Evolutionary conservation across 2,113 vertebrate species (phyloP), one percentile per base, ranked within the genome.

Genomic region (Xenotilapia caudafasciata): DNA sequence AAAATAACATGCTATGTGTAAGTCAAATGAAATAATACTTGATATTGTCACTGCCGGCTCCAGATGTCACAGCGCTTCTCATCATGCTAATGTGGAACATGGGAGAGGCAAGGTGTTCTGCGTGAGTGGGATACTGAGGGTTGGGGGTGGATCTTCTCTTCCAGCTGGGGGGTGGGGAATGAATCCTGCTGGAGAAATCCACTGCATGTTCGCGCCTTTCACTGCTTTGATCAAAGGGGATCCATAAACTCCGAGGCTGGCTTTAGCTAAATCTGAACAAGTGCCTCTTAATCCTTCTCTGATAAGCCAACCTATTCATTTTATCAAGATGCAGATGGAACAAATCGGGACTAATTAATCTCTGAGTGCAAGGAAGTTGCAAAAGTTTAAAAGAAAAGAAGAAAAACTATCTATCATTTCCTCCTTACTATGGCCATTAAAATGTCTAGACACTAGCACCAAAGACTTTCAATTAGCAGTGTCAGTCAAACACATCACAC

Each of bases 181-280:
- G 83, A 93, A 92, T 93, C 80, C 86, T 87, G 84, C 80, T 70
- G 58, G 83, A 38, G 70, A 89, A 92, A 94, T 88, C 89, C 58
- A 80, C 70, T 42, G 81, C 75, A 45, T 85, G 90, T 89, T 88
- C 83, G 7, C 3, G 79, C 33, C 68, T 87, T 60, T 86, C 33
- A 79, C 88, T 35, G 82, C 94, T 96, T 93, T 95, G 94, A 96
- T 95, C 92, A 84, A 73, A 77, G 85, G 38, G 75, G 83, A 92
- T 94, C 92, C 89, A 90, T 86, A 92, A 92, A 90, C 56, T 90
- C 58, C 1, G 10, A 55, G 55, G 80, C 88, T 62, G 42, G 82
- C 87, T 90, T 62, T 80, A 87, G 92, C 90, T 90, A 82, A 87
- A 92, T 92, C 90, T 88, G 87, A 91, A 90, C 94, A 95, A 92